Percentiles rank a stretch among this genome's conserved stretches.
phyloP scores from a whole-genome alignment of 2,113 vertebrate genomes.

The Mola mola region DNA sequence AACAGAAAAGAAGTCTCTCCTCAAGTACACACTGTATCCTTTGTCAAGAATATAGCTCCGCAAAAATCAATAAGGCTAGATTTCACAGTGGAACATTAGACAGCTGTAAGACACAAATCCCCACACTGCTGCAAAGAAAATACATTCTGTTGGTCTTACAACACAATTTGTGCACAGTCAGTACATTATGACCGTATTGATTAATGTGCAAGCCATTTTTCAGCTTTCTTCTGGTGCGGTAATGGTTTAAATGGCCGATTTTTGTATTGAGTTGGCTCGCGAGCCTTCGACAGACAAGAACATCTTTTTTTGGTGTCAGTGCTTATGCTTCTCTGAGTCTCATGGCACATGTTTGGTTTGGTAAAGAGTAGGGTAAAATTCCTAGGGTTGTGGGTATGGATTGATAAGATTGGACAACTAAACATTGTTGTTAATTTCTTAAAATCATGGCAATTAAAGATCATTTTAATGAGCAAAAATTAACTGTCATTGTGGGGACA shows the following conservation, averaged over 20 bases:
- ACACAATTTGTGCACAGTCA: slow-evolving; percentile 33
- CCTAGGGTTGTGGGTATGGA: no score
- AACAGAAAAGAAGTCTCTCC: slow-evolving; percentile 33
- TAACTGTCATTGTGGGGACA: no score
- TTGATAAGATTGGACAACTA: no score
- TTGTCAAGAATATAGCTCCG: slow-evolving; percentile 45
- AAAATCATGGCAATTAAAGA: no score
- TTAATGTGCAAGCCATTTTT: slow-evolving; percentile 2
- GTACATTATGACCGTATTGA: not conserved
- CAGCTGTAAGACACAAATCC: slow-evolving; percentile 62
- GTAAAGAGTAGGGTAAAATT: no score
- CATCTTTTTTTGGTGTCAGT: no score
- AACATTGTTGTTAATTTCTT: no score
- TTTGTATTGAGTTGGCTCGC: no score
- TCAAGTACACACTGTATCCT: slow-evolving; percentile 41
- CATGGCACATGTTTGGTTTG: no score
- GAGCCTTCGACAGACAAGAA: no score
- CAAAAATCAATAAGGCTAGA: slow-evolving; percentile 65
- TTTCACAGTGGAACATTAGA: slow-evolving; percentile 59
- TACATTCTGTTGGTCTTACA: slow-evolving; percentile 24
- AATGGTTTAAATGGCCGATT: slow-evolving; percentile 4
- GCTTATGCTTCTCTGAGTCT: no score
- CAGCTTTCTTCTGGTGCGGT: not conserved
- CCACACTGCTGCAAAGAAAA: slow-evolving; percentile 39
- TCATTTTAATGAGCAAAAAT: no score